Conservation (phyloP, 2,797 vertebrate species). For the Sebastes alutus region DNA sequence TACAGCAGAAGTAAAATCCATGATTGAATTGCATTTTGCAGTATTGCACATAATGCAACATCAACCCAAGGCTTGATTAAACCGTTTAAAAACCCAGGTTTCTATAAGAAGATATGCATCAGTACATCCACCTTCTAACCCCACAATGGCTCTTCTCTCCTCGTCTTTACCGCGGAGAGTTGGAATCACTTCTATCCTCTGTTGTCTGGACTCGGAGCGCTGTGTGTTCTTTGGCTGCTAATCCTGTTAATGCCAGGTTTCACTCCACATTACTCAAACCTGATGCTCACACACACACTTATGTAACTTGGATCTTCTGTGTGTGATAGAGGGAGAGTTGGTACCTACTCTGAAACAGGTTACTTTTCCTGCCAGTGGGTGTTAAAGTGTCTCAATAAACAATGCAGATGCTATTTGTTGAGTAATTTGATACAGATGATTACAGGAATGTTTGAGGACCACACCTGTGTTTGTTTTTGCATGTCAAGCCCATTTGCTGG, state of each 20-base stretch:
- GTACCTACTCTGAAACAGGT: not conserved
- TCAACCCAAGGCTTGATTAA: not conserved
- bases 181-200: conserved; percentile 41
- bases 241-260: conserved; percentile 80
- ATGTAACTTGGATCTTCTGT: conserved; percentile 53
- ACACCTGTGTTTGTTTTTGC: not conserved
- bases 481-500: not conserved
- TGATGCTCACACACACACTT: conserved; percentile 70
- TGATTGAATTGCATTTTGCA: not conserved
- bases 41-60: not conserved
- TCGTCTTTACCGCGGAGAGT: conserved; percentile 37
- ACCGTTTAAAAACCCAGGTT: not conserved
- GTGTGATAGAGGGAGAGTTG: not conserved
- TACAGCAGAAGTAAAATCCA: not conserved
- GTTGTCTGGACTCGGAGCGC: conserved; percentile 44
- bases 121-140: not conserved
- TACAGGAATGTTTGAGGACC: not conserved
- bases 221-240: conserved; percentile 74
- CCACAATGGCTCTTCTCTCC: not conserved
- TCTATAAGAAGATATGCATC: not conserved
- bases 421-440: not conserved
- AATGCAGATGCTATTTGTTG: not conserved
- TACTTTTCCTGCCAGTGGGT: not conserved
- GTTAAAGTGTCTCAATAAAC: not conserved
- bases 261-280: conserved; percentile 79